Base-by-base conservation (phyloP, 2,888 invertebrate species). In the Eutolmus rufibarbis region DNA sequence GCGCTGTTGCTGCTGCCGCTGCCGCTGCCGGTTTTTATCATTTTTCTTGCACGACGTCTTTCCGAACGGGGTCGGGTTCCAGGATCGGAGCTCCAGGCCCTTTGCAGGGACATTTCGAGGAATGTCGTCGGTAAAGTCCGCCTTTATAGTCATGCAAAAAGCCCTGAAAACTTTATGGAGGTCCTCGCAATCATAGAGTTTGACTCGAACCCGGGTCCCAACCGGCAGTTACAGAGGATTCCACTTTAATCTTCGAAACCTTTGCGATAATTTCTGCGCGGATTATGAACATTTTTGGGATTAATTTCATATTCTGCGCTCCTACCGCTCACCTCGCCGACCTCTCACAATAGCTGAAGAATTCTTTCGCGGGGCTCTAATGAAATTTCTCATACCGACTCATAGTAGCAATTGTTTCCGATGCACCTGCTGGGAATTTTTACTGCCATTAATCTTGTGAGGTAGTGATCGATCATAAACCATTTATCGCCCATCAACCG, bases 61-160 rank as follows among this genome's bases (percentile, higher is more conserved):
- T 31, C 16, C n/a, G 7, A 31, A 74, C 19, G 51, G n/a, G 19
- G 51, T 19, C n/a, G n/a, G 51, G 19, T 4, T 2, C 43, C 43
- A 46, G 43, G 14, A 14, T 14, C 14, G 8, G 43, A 1, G 5
- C 16, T 16, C 16, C 51, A 7, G 51, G 51, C n/a, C 51, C 16
- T 51, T 51, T 16, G 7, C 51, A 5, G 19, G 28, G 46, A 79
- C 43, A 46, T 79, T 79, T 28, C 43, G 19, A 46, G 19, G 43
- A 40, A 43, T 9, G 57, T 31, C 8, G 34, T 37, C 40, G 74
- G 14, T n/a, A 40, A 40, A 40, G 74, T 37, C 37, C 77, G 40
- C n/a, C 40, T 77, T 77, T 77, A 77, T 77, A 77, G 77, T 31
- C 19, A 77, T 77, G 77, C 77, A 77, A 79, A 79, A 79, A 79